These are phyloP conservation scores for Pollenia griseotomentosa DNA, from an alignment of 2,888 invertebrate species.

Conservation along the genomic window DNA sequence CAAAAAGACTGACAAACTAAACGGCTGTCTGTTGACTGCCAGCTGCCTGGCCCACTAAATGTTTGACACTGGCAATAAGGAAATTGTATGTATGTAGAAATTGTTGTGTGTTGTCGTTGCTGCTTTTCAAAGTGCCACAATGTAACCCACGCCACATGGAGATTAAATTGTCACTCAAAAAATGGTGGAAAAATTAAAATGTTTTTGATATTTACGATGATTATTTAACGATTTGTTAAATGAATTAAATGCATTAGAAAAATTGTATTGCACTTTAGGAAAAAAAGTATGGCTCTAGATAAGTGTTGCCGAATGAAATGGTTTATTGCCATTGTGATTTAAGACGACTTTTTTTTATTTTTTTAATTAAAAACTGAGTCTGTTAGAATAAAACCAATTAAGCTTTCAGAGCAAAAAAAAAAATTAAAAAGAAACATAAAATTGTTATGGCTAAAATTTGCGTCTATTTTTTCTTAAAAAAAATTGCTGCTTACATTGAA, in stretches of 20 bases:
- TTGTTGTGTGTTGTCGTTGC: slow-evolving; percentile 11
- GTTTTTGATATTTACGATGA: neutral
- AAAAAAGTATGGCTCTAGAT: no score
- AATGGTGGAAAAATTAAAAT: slow-evolving; percentile 9
- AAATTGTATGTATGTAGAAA: slow-evolving; percentile 4
- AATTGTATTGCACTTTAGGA: no score
- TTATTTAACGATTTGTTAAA: slow-evolving; percentile 25
- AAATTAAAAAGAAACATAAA: no score
- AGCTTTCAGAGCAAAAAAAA: no score
- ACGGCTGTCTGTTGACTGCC: slow-evolving; percentile 34
- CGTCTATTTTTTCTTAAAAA: no score
- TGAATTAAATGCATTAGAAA: neutral
- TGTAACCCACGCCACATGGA: slow-evolving; percentile 46
- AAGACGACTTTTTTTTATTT: no score
- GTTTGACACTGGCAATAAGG: slow-evolving; percentile 58
- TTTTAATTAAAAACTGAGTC: no score
- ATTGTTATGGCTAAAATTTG: no score
- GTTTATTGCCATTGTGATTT: no score
- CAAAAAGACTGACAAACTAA: slow-evolving; percentile 33
- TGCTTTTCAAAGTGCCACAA: neutral
- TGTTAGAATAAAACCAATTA: no score
- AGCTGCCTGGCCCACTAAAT: slow-evolving; percentile 13
- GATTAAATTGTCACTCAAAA: slow-evolving; percentile 58
- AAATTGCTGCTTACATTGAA: no score
- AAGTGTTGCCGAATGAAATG: no score